Percentiles rank a stretch among this genome's conserved stretches.
These are phyloP conservation scores for Sinotaia quadrata DNA, from an alignment of 2,888 invertebrate species.

Conservation along the genomic window DNA sequence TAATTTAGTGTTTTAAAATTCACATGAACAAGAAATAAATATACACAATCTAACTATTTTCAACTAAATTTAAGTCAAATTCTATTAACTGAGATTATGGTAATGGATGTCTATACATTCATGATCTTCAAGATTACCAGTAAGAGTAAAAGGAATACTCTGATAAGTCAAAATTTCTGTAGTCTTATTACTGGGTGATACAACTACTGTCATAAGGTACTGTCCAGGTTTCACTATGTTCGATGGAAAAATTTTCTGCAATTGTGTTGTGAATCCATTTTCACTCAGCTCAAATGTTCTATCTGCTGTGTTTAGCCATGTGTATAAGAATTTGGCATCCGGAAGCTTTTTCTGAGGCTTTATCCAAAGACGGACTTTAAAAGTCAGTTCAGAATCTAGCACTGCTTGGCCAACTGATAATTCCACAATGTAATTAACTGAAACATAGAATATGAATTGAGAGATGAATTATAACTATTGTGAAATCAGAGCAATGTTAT, in stretches of 20 bases:
- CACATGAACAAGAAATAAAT: no score
- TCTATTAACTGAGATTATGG: no score
- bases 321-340: conserved; percentile 33
- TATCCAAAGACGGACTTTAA: conserved; percentile 34
- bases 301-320: conserved; percentile 41
- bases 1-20: no score
- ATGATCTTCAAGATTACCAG: no score
- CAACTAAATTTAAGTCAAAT: no score
- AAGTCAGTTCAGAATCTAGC: conserved; percentile 39
- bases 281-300: not conserved
- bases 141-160: conserved; percentile 30
- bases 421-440: conserved; percentile 34
- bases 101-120: no score
- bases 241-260: conserved; percentile 8
- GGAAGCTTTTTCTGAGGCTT: conserved; percentile 7
- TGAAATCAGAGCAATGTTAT: not conserved
- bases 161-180: conserved; percentile 26
- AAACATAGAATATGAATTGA: not conserved
- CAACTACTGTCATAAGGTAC: conserved; percentile 36
- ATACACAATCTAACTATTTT: no score
- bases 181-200: conserved; percentile 2
- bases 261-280: conserved; percentile 20
- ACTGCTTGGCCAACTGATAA: conserved; percentile 37
- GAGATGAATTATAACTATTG: not conserved
- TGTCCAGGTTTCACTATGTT: conserved; percentile 18